These are phyloP conservation scores for Lithophane semibrunnea DNA, from an alignment of 2,888 invertebrate genomes.

Conservation along the genomic window DNA sequence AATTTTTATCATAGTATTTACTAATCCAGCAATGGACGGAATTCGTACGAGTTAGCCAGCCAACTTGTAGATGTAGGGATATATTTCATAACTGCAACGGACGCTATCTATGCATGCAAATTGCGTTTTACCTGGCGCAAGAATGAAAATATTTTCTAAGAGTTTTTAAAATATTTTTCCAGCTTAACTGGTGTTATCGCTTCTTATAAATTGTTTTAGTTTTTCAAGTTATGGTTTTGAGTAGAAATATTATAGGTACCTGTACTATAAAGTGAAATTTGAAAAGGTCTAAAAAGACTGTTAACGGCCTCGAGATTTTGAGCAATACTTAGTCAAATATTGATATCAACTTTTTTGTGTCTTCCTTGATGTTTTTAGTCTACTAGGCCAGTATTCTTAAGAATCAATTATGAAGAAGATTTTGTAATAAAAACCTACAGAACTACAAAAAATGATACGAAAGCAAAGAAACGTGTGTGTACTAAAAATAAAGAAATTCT, in stretches of 20 bases:
- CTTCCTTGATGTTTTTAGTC: too few relatives aligned
- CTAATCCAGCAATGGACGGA: slow-evolving; percentile 39
- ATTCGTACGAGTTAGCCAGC: slow-evolving; percentile 25
- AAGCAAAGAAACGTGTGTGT: not conserved
- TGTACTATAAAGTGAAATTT: not conserved
- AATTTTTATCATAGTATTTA: slow-evolving; percentile 11
- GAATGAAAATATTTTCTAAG: slow-evolving; percentile 56
- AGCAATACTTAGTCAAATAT: not conserved
- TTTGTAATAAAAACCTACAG: not conserved
- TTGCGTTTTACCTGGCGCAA: slow-evolving; percentile 58
- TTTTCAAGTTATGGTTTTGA: not conserved
- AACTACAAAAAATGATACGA: not conserved
- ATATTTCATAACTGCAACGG: slow-evolving; percentile 67
- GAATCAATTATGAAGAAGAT: not conserved
- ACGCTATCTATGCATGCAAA: slow-evolving; percentile 71
- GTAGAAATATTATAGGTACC: not conserved
- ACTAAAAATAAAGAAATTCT: slow-evolving; percentile 10
- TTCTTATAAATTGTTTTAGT: slow-evolving; percentile 44
- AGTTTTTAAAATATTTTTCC: slow-evolving; percentile 47
- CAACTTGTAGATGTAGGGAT: slow-evolving; percentile 44
- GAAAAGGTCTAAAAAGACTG: not conserved
- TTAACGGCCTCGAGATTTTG: not conserved
- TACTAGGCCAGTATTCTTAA: too few relatives aligned
- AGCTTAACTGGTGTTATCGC: slow-evolving; percentile 39
- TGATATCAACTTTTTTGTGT: not conserved